These are phyloP conservation scores for Acholoe squamosa DNA, from an alignment of 2,888 invertebrate species.

Conservation along the genomic window DNA sequence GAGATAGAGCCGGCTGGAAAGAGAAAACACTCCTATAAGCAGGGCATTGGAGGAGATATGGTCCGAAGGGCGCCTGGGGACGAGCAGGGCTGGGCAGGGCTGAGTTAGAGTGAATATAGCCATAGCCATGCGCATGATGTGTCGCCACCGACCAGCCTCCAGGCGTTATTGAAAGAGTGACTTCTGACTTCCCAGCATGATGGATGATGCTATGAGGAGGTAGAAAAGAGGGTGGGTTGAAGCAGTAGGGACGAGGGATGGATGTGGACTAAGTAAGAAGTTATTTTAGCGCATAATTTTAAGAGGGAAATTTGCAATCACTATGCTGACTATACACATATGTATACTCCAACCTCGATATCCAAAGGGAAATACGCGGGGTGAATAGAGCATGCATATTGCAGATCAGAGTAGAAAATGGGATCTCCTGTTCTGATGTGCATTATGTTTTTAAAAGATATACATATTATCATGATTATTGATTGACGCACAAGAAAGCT, in stretches of 20 bases:
- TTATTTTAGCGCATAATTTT: not conserved
- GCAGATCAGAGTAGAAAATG: too few relatives aligned
- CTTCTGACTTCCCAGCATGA: not conserved
- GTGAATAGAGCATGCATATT: too few relatives aligned
- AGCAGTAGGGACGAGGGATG: not conserved
- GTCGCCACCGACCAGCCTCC: not conserved
- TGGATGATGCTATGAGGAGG: not conserved
- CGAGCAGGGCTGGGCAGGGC: not conserved
- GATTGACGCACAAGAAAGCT: too few relatives aligned
- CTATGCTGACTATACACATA: too few relatives aligned
- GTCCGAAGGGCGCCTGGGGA: not conserved
- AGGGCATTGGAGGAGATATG: not conserved
- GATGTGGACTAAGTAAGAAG: not conserved
- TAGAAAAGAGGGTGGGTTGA: not conserved
- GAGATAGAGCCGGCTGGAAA: too few relatives aligned
- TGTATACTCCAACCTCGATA: too few relatives aligned
- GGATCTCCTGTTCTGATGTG: too few relatives aligned
- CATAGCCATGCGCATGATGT: not conserved
- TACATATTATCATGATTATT: too few relatives aligned
- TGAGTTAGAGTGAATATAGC: not conserved
- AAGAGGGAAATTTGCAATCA: too few relatives aligned
- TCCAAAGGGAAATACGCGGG: too few relatives aligned
- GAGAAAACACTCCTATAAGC: not conserved
- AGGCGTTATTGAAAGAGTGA: constrained; percentile 5
- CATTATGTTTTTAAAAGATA: too few relatives aligned